These are phyloP conservation scores for Dicrostonyx torquatus DNA, from an alignment of 2,797 vertebrate species.

Conservation along the genomic window DNA sequence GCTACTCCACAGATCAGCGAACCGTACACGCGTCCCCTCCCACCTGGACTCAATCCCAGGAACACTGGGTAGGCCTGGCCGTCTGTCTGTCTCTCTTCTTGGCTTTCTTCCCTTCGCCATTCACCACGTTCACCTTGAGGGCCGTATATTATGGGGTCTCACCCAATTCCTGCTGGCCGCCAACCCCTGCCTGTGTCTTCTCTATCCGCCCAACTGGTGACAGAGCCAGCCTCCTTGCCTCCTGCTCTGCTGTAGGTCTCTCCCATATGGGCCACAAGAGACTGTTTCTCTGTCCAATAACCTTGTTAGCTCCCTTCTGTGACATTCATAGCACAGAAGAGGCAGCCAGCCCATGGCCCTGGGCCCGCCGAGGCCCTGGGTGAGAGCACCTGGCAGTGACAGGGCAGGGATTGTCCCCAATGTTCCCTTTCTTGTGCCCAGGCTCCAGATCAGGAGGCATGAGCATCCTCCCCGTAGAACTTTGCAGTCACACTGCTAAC, in stretches of 20 bases:
- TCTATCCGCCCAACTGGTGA: conserved; percentile 65
- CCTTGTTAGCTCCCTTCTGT: conserved; percentile 93
- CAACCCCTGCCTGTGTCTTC: not conserved
- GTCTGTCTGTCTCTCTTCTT: not conserved
- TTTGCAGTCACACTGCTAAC: conserved; percentile 72
- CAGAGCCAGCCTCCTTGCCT: conserved; percentile 88
- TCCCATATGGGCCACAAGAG: conserved; percentile 94
- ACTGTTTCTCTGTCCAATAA: conserved; percentile 93
- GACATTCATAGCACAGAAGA: conserved; percentile 94
- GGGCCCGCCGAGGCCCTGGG: conserved; percentile 79
- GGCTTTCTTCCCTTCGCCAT: not conserved
- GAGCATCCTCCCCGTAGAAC: conserved; percentile 86
- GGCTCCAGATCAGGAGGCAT: conserved; percentile 87
- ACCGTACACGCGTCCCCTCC: rapidly evolving
- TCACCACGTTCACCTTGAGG: not conserved
- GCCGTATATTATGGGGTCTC: not conserved
- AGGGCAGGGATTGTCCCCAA: conserved; percentile 44
- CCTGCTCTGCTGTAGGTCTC: conserved; percentile 95
- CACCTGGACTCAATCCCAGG: not conserved
- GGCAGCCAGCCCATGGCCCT: conserved; percentile 92
- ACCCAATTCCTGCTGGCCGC: not conserved
- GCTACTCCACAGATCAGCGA: not conserved
- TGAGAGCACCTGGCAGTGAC: conserved; percentile 58
- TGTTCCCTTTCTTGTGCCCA: conserved; percentile 80
- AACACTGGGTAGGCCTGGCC: not conserved